These are phyloP conservation scores for Portunus trituberculatus DNA, from an alignment of 1,140 invertebrate genomes.

Conservation along the genomic window DNA sequence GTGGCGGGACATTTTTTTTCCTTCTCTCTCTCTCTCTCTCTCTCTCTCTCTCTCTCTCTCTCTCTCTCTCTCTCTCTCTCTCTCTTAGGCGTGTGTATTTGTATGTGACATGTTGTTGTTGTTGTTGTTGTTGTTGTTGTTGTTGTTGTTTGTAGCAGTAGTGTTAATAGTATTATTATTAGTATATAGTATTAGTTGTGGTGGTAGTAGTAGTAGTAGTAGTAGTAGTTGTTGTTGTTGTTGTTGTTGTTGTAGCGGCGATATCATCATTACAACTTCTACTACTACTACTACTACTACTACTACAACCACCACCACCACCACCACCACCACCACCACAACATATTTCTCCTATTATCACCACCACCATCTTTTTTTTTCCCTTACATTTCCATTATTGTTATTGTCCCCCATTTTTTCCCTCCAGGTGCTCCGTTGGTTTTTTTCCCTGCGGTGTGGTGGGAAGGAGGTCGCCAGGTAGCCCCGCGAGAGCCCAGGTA, in stretches of 20 bases:
- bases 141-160: neutral
- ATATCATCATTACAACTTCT: too few species aligned
- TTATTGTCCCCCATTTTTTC: neutral
- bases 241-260: too few species aligned
- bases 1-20: neutral
- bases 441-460: neutral
- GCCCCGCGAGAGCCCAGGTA: neutral
- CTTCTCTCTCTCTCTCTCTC: slow-evolving; percentile 10
- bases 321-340: too few species aligned
- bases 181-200: neutral
- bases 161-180: neutral
- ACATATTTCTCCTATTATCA: neutral
- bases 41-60: slow-evolving; percentile 10
- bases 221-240: too few species aligned
- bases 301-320: too few species aligned
- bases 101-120: too few species aligned
- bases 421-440: neutral
- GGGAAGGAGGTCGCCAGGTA: neutral
- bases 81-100: too few species aligned
- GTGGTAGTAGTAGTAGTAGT: too few species aligned
- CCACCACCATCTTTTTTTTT: neutral
- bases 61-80: neutral
- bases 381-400: neutral
- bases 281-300: too few species aligned
- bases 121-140: neutral